Percentiles rank a stretch among this genome's conserved stretches.
Conservation (phyloP, 2,113 vertebrate genomes). For the Orthonyx spaldingii region DNA sequence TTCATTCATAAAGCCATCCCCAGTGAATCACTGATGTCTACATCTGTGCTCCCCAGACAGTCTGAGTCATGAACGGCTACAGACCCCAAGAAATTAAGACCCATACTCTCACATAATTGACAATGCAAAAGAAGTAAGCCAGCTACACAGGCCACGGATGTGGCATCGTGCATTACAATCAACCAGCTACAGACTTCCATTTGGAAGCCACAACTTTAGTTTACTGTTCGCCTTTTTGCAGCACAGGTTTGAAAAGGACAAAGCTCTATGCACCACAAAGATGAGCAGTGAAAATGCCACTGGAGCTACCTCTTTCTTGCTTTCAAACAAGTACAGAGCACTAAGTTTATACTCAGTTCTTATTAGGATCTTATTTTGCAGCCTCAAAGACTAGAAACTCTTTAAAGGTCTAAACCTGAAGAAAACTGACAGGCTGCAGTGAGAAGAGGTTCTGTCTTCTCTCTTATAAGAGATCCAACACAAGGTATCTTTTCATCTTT, state of each 20-base stretch:
- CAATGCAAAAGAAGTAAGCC: background rate
- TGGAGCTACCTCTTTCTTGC: background rate
- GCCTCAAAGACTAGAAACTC: background rate
- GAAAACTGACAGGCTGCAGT: background rate
- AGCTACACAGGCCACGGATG: background rate
- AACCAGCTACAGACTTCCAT: background rate
- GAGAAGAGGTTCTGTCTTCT: background rate
- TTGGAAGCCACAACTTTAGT: background rate
- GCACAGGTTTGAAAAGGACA: background rate
- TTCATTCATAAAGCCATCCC: background rate
- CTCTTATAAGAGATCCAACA: background rate
- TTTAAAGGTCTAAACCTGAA: background rate
- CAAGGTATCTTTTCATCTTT: background rate
- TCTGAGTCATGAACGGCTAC: background rate
- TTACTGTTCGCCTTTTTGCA: background rate
- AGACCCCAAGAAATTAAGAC: background rate
- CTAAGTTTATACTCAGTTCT: background rate
- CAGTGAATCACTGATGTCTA: background rate
- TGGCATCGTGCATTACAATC: background rate
- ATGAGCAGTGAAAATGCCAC: background rate
- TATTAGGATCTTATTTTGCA: background rate
- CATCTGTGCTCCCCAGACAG: background rate
- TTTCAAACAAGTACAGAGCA: background rate
- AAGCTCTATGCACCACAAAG: background rate
- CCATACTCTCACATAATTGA: background rate